These are phyloP conservation scores for Sipha maydis DNA, from an alignment of 2,888 invertebrate genomes.

Conservation along the genomic window DNA sequence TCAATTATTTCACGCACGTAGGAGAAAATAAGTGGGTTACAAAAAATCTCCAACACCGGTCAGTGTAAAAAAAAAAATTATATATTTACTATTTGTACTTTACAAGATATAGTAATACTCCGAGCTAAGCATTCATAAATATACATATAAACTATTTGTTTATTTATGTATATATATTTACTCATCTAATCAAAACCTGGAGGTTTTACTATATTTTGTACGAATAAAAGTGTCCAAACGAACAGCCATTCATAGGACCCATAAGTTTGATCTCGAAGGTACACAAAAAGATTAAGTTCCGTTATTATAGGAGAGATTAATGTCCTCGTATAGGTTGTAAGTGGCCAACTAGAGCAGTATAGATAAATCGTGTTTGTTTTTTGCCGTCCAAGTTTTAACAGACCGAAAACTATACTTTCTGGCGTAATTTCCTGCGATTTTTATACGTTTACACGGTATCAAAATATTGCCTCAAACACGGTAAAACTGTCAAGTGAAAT, in stretches of 20 bases:
- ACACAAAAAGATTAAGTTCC: not conserved
- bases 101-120: too few relatives aligned
- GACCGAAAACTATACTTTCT: not conserved
- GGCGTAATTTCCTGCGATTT: not conserved
- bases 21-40: too few relatives aligned
- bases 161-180: not conserved
- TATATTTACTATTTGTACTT: too few relatives aligned
- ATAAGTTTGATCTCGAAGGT: slow-evolving; percentile 28
- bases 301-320: slow-evolving; percentile 2
- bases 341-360: not conserved
- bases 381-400: not conserved
- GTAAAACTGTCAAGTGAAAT: too few relatives aligned
- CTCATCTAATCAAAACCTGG: not conserved
- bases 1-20: too few relatives aligned
- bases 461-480: too few relatives aligned
- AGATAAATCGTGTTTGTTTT: not conserved
- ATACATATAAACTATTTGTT: too few relatives aligned
- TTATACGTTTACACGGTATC: too few relatives aligned
- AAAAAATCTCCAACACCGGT: too few relatives aligned
- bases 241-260: not conserved
- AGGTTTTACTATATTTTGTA: not conserved
- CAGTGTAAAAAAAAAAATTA: too few relatives aligned
- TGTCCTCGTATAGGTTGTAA: not conserved
- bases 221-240: slow-evolving; percentile 16
- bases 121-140: too few relatives aligned